Evolutionary conservation across 2,113 vertebrate species (phyloP).

Genomic region (Collichthys lucidus): DNA sequence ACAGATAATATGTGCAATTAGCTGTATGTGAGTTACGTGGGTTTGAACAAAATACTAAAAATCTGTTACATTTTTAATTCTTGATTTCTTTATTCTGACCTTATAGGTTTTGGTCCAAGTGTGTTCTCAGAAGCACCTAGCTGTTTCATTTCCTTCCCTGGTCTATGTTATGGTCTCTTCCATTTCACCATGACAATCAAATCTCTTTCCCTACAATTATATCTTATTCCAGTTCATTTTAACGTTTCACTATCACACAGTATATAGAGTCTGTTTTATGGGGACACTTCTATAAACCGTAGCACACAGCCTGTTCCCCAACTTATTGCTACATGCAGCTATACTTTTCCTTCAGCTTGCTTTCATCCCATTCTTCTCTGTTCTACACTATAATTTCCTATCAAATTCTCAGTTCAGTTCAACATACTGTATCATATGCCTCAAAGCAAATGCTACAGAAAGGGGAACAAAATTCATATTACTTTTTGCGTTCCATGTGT

Average conservation of each 20-base stretch:
- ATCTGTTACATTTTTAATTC: no score
- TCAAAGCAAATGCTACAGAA: conserved; percentile 77
- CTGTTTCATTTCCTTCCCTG: neutral
- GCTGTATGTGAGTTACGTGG: neutral
- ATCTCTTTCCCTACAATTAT: neutral
- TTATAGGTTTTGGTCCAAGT: no score
- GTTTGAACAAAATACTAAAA: no score
- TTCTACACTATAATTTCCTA: conserved; percentile 61
- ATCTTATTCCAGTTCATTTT: neutral
- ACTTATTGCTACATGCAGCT: conserved; percentile 13
- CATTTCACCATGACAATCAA: conserved; percentile 1
- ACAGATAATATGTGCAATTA: conserved; percentile 5
- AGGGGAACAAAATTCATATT: conserved; percentile 77
- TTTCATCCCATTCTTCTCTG: conserved; percentile 56
- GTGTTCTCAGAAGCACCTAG: neutral
- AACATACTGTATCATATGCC: conserved; percentile 74
- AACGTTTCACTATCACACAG: neutral
- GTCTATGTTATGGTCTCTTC: neutral
- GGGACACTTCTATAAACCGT: conserved; percentile 1
- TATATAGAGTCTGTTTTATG: neutral
- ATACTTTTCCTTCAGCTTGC: conserved; percentile 29
- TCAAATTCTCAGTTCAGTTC: conserved; percentile 60
- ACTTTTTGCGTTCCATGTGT: conserved; percentile 77
- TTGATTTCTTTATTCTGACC: no score
- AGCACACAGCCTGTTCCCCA: conserved; percentile 25